Base-by-base conservation (phyloP, 2,797 vertebrate genomes). In the Anguilla anguilla region DNA sequence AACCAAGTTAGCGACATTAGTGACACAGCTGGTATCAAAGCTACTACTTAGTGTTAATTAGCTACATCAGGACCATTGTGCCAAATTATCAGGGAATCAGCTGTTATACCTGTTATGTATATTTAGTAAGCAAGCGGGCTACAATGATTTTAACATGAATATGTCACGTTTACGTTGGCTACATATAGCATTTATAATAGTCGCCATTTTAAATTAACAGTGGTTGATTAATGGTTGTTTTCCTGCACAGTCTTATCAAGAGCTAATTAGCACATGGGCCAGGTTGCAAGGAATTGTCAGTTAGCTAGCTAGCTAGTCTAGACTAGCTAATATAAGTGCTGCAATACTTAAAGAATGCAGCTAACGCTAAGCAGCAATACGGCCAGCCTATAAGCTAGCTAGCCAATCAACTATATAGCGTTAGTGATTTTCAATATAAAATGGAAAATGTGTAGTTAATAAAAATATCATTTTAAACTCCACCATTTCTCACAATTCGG, bases 401-500 rank as follows among this genome's bases (percentile, higher is more conserved):
- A 43, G 39, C 39, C 39, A 43, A 43, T 43, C 39, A 43, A 3
- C 39, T 43, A 43, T 43, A 43, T 6, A 31, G 11, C 67, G 11
- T 31, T 72, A 72, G 67, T 64, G 17, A 15, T 64, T 64, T 64
- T 19, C 39, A 43, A 43, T 43, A 43, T 43, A 43, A 43, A 43
- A 43, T 3, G 3, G 39, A 43, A 43, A 43, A 43, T 43, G 39
- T 43, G 4, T 43, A 43, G 39, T 28, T 69, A 69, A 69, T n/a
- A 69, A 7, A n/a, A 28, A 69, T 28, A 69, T n/a, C 61, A 69
- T 25, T 69, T n/a, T 28, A 84, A 28, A 72, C 53, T n/a, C 25
- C 83, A 88, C 55, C 87, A 77, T 74, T 55, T 53, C 35, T 28
- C 67, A 51, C 17, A 39, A 77, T n/a, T 17, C n/a, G 25, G 55